Evolutionary conservation across 2,113 vertebrate species (phyloP).

Genomic region (Indicator maculatus): DNA sequence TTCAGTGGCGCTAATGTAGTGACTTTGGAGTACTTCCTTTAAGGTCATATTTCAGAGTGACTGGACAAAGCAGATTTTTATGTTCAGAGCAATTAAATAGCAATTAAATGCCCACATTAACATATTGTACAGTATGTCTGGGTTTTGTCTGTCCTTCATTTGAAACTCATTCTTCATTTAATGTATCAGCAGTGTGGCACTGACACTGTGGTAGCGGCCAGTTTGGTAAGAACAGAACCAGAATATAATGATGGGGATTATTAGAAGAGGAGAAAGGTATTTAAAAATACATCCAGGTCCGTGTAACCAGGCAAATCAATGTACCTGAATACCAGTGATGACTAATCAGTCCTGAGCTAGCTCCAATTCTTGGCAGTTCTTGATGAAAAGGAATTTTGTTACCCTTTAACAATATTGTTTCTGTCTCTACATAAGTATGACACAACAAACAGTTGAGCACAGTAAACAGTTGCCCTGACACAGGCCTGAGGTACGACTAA

Average conservation of each 20-base stretch:
- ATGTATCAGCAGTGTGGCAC: not conserved
- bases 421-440: not conserved
- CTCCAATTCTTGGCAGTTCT: not conserved
- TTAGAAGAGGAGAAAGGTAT: not conserved
- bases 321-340: not conserved
- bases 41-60: not conserved
- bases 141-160: not conserved
- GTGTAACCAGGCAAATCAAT: not conserved
- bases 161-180: not conserved
- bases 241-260: not conserved
- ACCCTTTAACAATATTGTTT: not conserved
- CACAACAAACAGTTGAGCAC: not conserved
- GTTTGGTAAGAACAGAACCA: not conserved
- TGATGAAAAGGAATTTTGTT: not conserved
- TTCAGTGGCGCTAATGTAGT: not conserved
- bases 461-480: not conserved
- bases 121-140: not conserved
- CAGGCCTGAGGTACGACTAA: not conserved
- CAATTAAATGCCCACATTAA: not conserved
- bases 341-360: not conserved
- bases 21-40: not conserved
- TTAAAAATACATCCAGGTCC: not conserved
- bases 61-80: not conserved
- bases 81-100: not conserved
- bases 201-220: not conserved